phyloP scores from a whole-genome alignment of 1,140 invertebrate species.

The Drosophila bifasciata region DNA sequence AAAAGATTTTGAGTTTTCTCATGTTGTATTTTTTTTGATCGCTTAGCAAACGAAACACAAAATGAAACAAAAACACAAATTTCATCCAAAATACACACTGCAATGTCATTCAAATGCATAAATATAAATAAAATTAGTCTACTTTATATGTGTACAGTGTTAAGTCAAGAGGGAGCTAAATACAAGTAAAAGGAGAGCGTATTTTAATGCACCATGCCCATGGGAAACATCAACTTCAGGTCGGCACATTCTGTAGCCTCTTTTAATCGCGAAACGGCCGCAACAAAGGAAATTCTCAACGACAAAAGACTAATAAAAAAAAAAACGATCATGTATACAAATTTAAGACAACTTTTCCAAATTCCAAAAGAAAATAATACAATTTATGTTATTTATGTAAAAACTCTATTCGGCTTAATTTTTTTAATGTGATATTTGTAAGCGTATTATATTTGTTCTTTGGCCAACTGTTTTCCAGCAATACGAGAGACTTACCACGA shows the following conservation, averaged over 20 bases:
- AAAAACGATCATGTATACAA: conserved; percentile 66
- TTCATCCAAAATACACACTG: conserved; percentile 45
- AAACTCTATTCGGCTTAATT: conserved; percentile 61
- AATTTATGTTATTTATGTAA: conserved; percentile 71
- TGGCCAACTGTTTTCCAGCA: conserved; percentile 62
- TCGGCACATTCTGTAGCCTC: conserved; percentile 58
- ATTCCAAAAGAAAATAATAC: conserved; percentile 55
- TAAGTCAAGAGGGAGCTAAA: conserved; percentile 77
- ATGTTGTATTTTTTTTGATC: conserved; percentile 31
- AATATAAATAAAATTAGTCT: conserved; percentile 74
- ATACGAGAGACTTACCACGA: conserved; percentile 37
- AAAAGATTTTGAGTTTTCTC: conserved; percentile 43
- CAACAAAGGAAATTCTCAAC: conserved; percentile 45
- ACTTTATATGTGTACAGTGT: conserved; percentile 82
- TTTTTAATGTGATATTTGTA: conserved; percentile 77
- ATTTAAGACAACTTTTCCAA: conserved; percentile 66
- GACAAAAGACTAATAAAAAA: conserved; percentile 67
- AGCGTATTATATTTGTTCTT: conserved; percentile 63
- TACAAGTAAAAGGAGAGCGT: conserved; percentile 55
- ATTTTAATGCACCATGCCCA: conserved; percentile 68
- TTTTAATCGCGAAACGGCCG: conserved; percentile 43
- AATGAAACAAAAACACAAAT: conserved; percentile 20
- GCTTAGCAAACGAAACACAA: conserved; percentile 39
- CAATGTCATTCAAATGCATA: conserved; percentile 55
- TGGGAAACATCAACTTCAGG: conserved; percentile 60